These are phyloP conservation scores for Thera obeliscata DNA, from an alignment of 2,888 invertebrate species.

Conservation along the genomic window DNA sequence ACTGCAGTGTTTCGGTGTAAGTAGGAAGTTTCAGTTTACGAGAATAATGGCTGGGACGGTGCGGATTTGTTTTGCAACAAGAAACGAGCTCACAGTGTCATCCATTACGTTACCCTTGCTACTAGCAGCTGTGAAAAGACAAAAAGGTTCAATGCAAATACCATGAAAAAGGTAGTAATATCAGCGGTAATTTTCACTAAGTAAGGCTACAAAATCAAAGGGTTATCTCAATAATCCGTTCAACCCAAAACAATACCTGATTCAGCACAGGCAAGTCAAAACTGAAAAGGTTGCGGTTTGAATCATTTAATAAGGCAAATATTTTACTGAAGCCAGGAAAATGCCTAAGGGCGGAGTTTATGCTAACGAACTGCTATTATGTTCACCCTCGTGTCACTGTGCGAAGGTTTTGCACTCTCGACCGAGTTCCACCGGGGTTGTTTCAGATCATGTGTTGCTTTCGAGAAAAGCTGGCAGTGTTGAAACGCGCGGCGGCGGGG, in stretches of 20 bases:
- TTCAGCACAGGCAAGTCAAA: constrained; percentile 52
- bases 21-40: constrained; percentile 19
- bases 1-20: constrained; percentile 27
- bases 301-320: constrained; percentile 74
- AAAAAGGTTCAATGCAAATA: not conserved
- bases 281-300: constrained; percentile 49
- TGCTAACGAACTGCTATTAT: constrained; percentile 82
- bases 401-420: constrained; percentile 83
- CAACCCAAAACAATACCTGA: constrained; percentile 38
- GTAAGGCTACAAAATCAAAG: constrained; percentile 13
- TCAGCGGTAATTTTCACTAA: constrained; percentile 10
- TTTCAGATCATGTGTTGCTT: constrained; percentile 79
- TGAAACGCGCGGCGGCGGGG: constrained; percentile 57
- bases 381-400: constrained; percentile 79
- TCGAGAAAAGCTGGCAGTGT: constrained; percentile 66
- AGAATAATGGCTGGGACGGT: constrained; percentile 7
- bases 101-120: not conserved
- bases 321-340: constrained; percentile 68
- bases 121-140: not conserved
- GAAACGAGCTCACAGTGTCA: not conserved
- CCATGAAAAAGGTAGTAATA: constrained; percentile 3
- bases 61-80: not conserved
- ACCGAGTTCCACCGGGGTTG: constrained; percentile 78
- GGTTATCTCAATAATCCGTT: constrained; percentile 23
- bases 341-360: constrained; percentile 62